These are phyloP conservation scores for Tinea pellionella DNA, from an alignment of 2,888 invertebrate species.

Conservation along the genomic window DNA sequence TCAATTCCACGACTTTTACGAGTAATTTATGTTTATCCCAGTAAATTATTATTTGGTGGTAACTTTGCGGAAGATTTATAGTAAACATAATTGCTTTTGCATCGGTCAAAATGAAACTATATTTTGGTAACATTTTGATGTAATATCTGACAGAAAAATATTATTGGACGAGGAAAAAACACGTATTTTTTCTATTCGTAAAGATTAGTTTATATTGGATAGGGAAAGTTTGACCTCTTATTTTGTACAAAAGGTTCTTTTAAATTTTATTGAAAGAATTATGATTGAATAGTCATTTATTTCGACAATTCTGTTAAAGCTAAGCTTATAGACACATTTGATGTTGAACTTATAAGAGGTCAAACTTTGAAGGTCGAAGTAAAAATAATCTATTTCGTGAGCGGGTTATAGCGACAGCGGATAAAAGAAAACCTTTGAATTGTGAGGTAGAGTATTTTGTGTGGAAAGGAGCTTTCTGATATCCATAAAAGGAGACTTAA, in stretches of 20 bases:
- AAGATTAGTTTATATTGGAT: background rate
- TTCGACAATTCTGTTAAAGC: too few species aligned
- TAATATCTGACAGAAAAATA: slow-evolving; percentile 8
- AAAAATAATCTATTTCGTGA: background rate
- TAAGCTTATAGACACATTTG: too few species aligned
- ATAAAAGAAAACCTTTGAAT: slow-evolving; percentile 1
- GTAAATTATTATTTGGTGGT: background rate
- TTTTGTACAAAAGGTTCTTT: background rate
- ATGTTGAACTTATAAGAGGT: background rate
- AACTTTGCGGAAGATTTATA: slow-evolving; percentile 28
- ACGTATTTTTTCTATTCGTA: background rate
- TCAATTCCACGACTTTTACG: too few species aligned
- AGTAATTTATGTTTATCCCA: too few species aligned
- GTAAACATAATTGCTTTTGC: slow-evolving; percentile 44
- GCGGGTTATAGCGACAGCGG: slow-evolving; percentile 2
- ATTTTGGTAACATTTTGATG: slow-evolving; percentile 31
- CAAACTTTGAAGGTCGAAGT: background rate
- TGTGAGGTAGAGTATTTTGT: background rate
- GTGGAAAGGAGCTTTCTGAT: background rate
- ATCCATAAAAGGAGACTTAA: background rate
- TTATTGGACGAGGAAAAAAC: background rate
- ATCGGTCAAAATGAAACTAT: slow-evolving; percentile 30
- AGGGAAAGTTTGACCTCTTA: background rate
- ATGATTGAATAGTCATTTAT: too few species aligned
- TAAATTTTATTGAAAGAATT: too few species aligned